A percentile compares a stretch with the other conserved stretches of the same genome.
phyloP scores from a whole-genome alignment of 1,140 invertebrate genomes.

The Drosophila virilis region DNA sequence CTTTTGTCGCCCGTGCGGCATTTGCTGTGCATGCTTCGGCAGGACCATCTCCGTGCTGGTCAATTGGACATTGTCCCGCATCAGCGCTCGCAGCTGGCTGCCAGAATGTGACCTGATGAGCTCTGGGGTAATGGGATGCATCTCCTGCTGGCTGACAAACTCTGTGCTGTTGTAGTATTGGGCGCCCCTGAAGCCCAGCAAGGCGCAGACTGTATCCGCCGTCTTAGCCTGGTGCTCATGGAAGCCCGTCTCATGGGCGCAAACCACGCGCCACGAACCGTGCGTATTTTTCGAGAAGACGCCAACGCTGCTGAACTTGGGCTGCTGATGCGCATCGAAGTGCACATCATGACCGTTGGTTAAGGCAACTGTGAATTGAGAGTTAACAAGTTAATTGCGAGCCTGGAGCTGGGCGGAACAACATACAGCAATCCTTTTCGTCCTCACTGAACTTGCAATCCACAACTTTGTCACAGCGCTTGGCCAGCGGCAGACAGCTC shows the following conservation, averaged over 20 bases:
- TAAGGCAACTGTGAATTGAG: constrained; percentile 86
- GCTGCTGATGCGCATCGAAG: constrained; percentile 86
- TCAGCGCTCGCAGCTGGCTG: constrained; percentile 22
- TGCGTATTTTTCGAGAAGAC: constrained; percentile 86
- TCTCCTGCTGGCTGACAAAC: constrained; percentile 51
- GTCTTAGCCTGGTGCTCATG: constrained; percentile 64
- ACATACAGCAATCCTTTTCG: constrained; percentile 89
- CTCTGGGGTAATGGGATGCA: constrained; percentile 71
- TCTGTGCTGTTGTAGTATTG: constrained; percentile 67
- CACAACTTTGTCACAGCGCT: constrained; percentile 87
- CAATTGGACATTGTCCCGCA: constrained; percentile 62
- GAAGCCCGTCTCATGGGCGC: constrained; percentile 84
- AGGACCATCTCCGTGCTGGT: constrained; percentile 36
- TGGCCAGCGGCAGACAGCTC: constrained; percentile 86
- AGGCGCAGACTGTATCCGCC: constrained; percentile 56
- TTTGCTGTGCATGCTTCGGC: constrained; percentile 8
- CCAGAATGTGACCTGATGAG: constrained; percentile 22
- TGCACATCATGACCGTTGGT: constrained; percentile 87
- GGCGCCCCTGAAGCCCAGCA: constrained; percentile 75
- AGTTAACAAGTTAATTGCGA: not conserved
- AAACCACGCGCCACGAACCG: constrained; percentile 87
- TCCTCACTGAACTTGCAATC: constrained; percentile 90
- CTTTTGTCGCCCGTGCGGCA: constrained; percentile 29
- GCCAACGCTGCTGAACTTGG: constrained; percentile 86
- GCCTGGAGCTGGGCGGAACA: not conserved